Base-by-base conservation (phyloP, 1,140 invertebrate species). In the Theocolax elegans region DNA sequence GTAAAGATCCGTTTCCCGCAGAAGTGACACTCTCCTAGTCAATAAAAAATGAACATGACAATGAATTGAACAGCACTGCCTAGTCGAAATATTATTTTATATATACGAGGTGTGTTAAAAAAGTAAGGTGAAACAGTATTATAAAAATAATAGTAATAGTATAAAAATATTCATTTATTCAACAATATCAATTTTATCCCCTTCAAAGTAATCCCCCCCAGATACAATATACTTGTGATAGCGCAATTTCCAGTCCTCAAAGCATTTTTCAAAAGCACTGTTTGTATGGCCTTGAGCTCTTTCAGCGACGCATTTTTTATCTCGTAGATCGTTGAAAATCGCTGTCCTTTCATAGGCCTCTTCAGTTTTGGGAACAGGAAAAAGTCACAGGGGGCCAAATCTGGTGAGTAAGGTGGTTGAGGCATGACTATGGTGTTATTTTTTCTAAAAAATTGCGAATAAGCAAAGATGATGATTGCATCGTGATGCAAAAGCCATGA, bases 161-260 rank as follows among this genome's bases (percentile, higher is more conserved):
- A n/a, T n/a, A n/a, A n/a, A n/a, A n/a, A n/a, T n/a, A n/a, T n/a
- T n/a, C n/a, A 56, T 63, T 71, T 53, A 71, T 64, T 71, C 19
- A 53, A 64, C 46, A 25, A 71, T 54, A 71, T 71, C 56, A 1
- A 54, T 64, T 53, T 53, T 53, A 10, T 71, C 60, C 46, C 59
- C 68, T 71, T 71, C 48, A 71, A 63, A 71, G 63, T 56, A 72
- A 67, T 72, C 63, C 25, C 54, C 63, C 17, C 51, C 42, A 35
- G 53, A 71, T 64, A 69, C 65, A 27, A 67, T 71, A 42, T 53
- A 74, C 67, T 66, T 71, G 13, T 75, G 23, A 48, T 63, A 71
- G 31, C 71, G 65, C 25, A 64, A 59, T 66, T 70, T 74, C 73
- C 69, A 74, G 64, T 72, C 63, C 23, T 68, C 40, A 21, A 74